Percentiles rank a stretch among this genome's conserved stretches.
phyloP scores from a whole-genome alignment of 2,113 vertebrate genomes.

The Labrus mixtus region DNA sequence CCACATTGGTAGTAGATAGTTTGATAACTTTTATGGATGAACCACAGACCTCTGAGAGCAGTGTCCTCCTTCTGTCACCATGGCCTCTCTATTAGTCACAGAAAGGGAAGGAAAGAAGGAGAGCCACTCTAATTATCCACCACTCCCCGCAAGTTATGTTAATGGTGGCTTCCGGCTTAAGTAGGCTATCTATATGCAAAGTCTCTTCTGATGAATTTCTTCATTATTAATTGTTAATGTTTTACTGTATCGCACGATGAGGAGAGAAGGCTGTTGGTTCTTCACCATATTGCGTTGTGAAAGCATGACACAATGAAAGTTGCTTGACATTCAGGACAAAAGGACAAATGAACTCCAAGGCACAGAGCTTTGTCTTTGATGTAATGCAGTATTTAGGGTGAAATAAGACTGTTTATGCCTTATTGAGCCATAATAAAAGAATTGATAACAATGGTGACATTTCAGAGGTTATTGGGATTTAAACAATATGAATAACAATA shows the following conservation, averaged over 20 bases:
- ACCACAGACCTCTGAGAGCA: constrained; percentile 15
- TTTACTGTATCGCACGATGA: constrained; percentile 77
- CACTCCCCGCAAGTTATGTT: constrained; percentile 81
- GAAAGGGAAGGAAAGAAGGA: constrained; percentile 58
- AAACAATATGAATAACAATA: too few relatives aligned
- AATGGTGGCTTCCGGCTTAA: constrained; percentile 82
- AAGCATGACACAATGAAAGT: constrained; percentile 6
- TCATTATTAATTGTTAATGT: constrained; percentile 88
- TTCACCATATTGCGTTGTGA: constrained; percentile 30
- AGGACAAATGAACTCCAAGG: constrained; percentile 3
- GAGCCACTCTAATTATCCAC: constrained; percentile 79
- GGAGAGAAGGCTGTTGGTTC: constrained; percentile 67
- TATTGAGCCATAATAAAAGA: too few relatives aligned
- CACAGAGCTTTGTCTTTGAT: background rate
- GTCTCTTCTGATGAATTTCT: constrained; percentile 85
- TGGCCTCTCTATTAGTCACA: constrained; percentile 66
- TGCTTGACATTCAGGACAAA: constrained; percentile 27
- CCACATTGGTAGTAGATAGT: too few relatives aligned
- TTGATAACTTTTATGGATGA: constrained; percentile 37
- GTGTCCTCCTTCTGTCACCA: constrained; percentile 63
- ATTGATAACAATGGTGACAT: too few relatives aligned
- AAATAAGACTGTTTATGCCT: too few relatives aligned
- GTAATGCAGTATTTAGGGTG: too few relatives aligned
- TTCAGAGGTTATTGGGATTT: too few relatives aligned
- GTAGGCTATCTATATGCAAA: constrained; percentile 89